These are phyloP conservation scores for Spodoptera litura DNA, from an alignment of 1,140 invertebrate genomes.

Conservation along the genomic window DNA sequence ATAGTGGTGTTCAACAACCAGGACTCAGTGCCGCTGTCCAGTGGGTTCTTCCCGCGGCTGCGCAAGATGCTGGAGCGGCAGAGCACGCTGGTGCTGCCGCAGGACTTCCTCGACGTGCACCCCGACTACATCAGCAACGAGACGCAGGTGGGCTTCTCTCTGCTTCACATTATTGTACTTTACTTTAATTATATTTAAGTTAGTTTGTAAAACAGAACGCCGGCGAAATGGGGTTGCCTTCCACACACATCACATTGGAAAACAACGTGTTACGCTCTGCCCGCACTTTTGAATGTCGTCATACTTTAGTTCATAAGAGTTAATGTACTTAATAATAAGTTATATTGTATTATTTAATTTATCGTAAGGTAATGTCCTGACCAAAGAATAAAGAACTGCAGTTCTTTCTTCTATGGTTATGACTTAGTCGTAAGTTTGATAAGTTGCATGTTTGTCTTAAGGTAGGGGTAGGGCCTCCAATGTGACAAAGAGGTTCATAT, in stretches of 20 bases:
- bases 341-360: no score
- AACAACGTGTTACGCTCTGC: no score
- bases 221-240: no score
- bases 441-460: neutral
- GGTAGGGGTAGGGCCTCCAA: neutral
- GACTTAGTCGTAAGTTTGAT: no score
- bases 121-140: slow-evolving; percentile 86
- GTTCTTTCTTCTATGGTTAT: no score
- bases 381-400: no score
- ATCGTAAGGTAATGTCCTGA: no score
- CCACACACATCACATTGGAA: no score
- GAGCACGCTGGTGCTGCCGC: slow-evolving; percentile 82
- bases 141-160: slow-evolving; percentile 73
- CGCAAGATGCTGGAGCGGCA: slow-evolving; percentile 84
- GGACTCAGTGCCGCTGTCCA: slow-evolving; percentile 78
- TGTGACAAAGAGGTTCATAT: slow-evolving; percentile 2
- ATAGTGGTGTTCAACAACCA: slow-evolving; percentile 85
- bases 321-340: no score
- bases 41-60: slow-evolving; percentile 77
- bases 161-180: neutral
- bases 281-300: no score
- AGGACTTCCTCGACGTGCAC: slow-evolving; percentile 85
- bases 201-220: neutral
- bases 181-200: neutral
- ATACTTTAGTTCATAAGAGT: no score